Conservation (phyloP, 2,888 invertebrate genomes). For the Latheticus oryzae region DNA sequence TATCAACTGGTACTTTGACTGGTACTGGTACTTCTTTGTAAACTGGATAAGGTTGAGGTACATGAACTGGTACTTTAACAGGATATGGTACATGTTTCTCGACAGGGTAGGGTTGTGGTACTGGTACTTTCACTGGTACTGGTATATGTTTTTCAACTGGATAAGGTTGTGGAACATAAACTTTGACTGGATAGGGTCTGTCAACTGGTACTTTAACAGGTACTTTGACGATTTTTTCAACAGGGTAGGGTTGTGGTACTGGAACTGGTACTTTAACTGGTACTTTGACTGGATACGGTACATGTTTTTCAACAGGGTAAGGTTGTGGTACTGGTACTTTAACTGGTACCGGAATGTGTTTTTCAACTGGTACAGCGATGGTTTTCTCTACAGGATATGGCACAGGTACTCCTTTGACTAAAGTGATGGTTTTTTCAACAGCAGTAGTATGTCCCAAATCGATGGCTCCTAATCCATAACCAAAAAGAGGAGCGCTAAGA, state of each 20-base stretch:
- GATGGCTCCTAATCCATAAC: conserved; percentile 46
- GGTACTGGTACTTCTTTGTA: conserved; percentile 76
- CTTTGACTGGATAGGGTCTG: conserved; percentile 83
- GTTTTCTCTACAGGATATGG: conserved; percentile 75
- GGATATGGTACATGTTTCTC: conserved; percentile 80
- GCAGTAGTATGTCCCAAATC: conserved; percentile 66
- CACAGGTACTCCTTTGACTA: conserved; percentile 74
- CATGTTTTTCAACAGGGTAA: conserved; percentile 79
- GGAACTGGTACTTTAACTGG: conserved; percentile 84
- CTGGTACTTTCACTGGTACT: conserved; percentile 80
- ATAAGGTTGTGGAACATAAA: conserved; percentile 82
- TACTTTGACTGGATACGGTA: conserved; percentile 79
- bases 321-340: conserved; percentile 74
- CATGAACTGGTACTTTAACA: conserved; percentile 80
- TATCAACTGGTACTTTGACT: conserved; percentile 77
- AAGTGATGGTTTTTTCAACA: conserved; percentile 74
- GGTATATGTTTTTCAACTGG: conserved; percentile 82
- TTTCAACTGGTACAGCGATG: conserved; percentile 75
- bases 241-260: conserved; percentile 81
- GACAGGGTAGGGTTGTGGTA: conserved; percentile 82
- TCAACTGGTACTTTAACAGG: conserved; percentile 78
- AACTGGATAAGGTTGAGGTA: conserved; percentile 81
- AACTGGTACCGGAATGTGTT: conserved; percentile 73
- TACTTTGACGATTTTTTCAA: conserved; percentile 81
- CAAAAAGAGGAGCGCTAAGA: background rate